Conservation (phyloP, 2,888 invertebrate genomes). For the Caprella mutica region DNA sequence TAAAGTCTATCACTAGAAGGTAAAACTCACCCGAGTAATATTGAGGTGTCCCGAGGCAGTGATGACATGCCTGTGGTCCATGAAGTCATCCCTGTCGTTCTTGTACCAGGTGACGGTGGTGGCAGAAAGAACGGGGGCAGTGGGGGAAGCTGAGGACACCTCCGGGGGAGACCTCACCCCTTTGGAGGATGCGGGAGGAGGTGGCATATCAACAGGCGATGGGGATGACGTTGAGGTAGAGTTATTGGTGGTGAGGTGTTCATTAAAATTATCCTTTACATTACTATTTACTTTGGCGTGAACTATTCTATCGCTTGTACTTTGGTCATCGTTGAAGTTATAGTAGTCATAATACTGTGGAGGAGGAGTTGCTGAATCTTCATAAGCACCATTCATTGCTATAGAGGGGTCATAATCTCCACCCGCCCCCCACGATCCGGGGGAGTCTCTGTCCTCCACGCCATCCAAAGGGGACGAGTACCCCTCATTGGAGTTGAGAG, state of each 20-base stretch:
- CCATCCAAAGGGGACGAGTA: neutral
- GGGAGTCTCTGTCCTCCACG: neutral
- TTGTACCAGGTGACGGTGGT: constrained; percentile 22
- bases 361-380: neutral
- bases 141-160: neutral
- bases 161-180: no score
- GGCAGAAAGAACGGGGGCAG: neutral
- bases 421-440: no score
- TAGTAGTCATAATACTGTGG: constrained; percentile 9
- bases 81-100: constrained; percentile 11
- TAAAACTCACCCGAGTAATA: constrained; percentile 26
- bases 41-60: constrained; percentile 25
- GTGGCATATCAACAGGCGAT: neutral
- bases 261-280: neutral
- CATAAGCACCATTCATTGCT: no score
- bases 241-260: neutral
- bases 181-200: neutral
- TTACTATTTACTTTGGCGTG: constrained; percentile 2
- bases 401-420: no score
- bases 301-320: constrained; percentile 5
- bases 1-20: no score
- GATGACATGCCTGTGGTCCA: constrained; percentile 13
- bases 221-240: neutral
- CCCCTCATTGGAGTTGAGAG: constrained; percentile 4
- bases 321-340: constrained; percentile 6